phyloP scores from a whole-genome alignment of 2,113 vertebrate genomes.

The Piprites chloris region DNA sequence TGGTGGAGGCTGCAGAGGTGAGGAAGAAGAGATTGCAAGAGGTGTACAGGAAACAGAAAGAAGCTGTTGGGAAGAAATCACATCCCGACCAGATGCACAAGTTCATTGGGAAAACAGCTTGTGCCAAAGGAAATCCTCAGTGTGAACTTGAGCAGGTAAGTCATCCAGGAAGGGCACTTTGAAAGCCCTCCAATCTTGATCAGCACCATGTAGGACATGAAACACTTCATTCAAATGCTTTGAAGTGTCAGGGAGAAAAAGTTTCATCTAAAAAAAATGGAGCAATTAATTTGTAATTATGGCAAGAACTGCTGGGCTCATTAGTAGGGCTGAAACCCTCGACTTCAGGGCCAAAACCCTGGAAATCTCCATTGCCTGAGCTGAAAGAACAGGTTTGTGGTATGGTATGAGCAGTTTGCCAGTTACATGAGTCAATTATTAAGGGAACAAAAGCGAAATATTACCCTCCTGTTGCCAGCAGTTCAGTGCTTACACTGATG shows the following conservation, averaged over 20 bases:
- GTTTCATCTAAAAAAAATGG: neutral
- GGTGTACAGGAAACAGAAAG: conserved; percentile 65
- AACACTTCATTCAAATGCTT: neutral
- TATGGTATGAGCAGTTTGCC: neutral
- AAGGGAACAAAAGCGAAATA: neutral
- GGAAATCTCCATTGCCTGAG: neutral
- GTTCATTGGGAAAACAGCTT: accelerated
- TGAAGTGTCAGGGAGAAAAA: neutral
- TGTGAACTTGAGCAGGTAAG: neutral
- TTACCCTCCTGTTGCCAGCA: neutral
- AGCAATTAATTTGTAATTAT: neutral
- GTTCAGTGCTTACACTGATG: neutral
- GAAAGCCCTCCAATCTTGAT: neutral
- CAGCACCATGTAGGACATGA: neutral
- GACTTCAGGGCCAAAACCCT: neutral
- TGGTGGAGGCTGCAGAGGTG: neutral
- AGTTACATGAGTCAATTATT: neutral
- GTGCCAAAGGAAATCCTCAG: neutral
- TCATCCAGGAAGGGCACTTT: neutral
- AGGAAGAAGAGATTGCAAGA: conserved; percentile 58
- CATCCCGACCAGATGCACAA: neutral
- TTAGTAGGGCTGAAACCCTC: neutral
- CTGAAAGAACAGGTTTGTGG: neutral
- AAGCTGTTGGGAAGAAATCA: neutral
- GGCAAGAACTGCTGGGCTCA: neutral